Percentiles rank a stretch among this genome's conserved stretches.
phyloP scores from a whole-genome alignment of 2,113 vertebrate species.

The Saimiri boliviensis region DNA sequence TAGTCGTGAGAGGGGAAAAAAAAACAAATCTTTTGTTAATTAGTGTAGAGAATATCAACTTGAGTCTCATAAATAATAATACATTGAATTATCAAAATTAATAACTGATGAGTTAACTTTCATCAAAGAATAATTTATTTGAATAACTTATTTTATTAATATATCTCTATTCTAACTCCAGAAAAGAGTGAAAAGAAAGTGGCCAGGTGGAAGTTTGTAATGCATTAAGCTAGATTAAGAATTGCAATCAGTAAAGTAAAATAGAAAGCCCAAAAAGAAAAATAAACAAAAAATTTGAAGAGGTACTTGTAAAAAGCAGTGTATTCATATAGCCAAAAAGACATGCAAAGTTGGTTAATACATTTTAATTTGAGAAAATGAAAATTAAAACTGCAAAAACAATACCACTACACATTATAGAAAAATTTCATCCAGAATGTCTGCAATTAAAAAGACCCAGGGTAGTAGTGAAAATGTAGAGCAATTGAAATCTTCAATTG shows the following conservation, averaged over 20 bases:
- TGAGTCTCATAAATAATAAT: neutral
- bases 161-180: neutral
- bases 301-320: neutral
- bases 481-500: neutral
- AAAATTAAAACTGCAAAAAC: neutral
- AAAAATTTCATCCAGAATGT: neutral
- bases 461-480: neutral
- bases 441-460: neutral
- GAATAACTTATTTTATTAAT: neutral
- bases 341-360: neutral
- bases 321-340: neutral
- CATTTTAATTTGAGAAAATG: neutral
- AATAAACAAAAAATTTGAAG: neutral
- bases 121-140: too few relatives aligned
- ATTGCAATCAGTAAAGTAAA: neutral
- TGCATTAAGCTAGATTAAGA: neutral
- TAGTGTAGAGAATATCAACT: neutral
- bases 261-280: neutral
- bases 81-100: neutral
- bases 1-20: neutral
- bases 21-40: neutral
- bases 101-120: neutral
- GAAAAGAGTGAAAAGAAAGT: neutral
- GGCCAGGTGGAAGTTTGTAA: neutral
- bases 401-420: neutral